Conservation (phyloP, 2,113 vertebrate species). For the Spheniscus mendiculus region DNA sequence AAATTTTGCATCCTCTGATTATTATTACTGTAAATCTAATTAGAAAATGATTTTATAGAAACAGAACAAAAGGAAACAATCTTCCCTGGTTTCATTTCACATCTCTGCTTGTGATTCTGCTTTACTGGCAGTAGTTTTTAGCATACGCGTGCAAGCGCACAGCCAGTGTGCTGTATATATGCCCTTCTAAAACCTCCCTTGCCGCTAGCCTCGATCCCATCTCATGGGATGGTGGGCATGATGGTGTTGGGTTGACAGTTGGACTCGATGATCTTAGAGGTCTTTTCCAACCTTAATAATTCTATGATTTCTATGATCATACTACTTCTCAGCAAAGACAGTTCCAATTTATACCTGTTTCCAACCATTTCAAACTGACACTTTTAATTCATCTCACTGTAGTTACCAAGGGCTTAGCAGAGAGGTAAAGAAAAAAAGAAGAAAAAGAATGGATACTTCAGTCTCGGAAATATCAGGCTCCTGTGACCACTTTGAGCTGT, state of each 20-base stretch:
- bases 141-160: not conserved
- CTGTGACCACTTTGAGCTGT: not conserved
- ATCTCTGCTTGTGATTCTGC: not conserved
- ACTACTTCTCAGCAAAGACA: constrained; percentile 17
- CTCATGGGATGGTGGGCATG: not conserved
- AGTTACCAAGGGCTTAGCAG: not conserved
- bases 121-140: not conserved
- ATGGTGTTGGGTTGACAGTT: too few species aligned
- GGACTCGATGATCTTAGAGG: too few species aligned
- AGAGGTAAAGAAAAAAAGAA: not conserved
- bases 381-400: constrained; percentile 41
- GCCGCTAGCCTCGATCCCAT: not conserved
- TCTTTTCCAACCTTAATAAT: too few species aligned
- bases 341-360: constrained; percentile 54
- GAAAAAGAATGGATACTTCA: not conserved
- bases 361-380: constrained; percentile 44
- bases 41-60: not conserved
- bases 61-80: not conserved
- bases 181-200: not conserved
- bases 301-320: too few species aligned
- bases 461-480: not conserved
- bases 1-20: not conserved
- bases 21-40: not conserved
- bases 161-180: rapidly evolving
- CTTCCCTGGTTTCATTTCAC: not conserved